Evolutionary conservation across 2,888 invertebrate species (phyloP).

Genomic region (Biston betularia): DNA sequence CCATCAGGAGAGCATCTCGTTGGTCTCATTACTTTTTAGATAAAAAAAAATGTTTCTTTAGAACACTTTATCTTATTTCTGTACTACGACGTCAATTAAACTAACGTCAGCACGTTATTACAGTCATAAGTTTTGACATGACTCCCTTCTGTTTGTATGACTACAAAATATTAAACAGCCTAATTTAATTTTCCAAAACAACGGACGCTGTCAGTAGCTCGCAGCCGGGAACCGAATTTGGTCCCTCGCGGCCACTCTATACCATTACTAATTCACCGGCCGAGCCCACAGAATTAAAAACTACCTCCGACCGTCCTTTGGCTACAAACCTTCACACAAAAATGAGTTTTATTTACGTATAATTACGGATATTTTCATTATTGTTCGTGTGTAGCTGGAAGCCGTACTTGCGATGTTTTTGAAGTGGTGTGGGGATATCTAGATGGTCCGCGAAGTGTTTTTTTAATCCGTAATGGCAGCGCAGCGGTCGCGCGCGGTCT

Average conservation of each 20-base stretch:
- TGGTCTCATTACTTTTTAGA: too few species aligned
- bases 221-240: slow-evolving; percentile 55
- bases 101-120: not conserved
- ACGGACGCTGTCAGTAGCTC: slow-evolving; percentile 41
- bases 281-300: slow-evolving; percentile 71
- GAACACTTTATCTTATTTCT: not conserved
- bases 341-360: slow-evolving; percentile 34
- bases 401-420: slow-evolving; percentile 33
- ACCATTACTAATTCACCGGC: slow-evolving; percentile 77
- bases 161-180: slow-evolving; percentile 40
- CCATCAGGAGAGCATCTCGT: too few species aligned
- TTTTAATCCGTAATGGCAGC: slow-evolving; percentile 79
- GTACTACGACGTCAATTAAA: not conserved
- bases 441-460: slow-evolving; percentile 75
- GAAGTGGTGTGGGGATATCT: slow-evolving; percentile 56
- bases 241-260: slow-evolving; percentile 74
- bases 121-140: not conserved
- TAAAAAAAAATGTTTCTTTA: too few species aligned
- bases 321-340: slow-evolving; percentile 27
- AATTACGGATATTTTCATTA: not conserved
- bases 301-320: slow-evolving; percentile 50
- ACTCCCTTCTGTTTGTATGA: slow-evolving; percentile 10
- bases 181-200: slow-evolving; percentile 60
- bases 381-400: slow-evolving; percentile 30
- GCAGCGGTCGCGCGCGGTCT: slow-evolving; percentile 54